phyloP scores from a whole-genome alignment of 2,797 vertebrate species.

The Danio jaintianensis region DNA sequence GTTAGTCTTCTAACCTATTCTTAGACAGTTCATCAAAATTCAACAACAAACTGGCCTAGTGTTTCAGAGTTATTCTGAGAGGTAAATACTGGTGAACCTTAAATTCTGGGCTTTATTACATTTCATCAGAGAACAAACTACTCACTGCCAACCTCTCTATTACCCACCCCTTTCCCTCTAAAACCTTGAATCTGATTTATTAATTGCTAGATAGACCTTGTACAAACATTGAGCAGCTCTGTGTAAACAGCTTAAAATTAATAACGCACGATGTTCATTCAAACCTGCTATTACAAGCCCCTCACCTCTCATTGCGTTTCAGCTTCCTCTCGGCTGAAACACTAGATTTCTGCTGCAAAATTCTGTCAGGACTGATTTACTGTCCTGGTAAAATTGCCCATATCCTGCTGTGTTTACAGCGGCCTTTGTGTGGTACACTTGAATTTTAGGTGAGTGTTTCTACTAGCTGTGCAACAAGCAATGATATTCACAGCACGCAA shows the following conservation, averaged over 20 bases:
- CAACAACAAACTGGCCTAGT: constrained; percentile 3
- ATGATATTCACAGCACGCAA: constrained; percentile 23
- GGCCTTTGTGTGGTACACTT: constrained; percentile 21
- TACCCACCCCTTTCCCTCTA: constrained; percentile 5
- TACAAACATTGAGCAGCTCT: constrained; percentile 49
- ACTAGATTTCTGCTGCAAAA: constrained; percentile 28
- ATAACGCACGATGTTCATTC: constrained; percentile 48
- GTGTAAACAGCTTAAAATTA: constrained; percentile 56
- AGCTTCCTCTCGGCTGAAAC: constrained; percentile 41
- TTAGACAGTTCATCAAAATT: neutral
- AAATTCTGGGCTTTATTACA: constrained; percentile 48
- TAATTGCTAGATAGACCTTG: constrained; percentile 45
- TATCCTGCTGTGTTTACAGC: constrained; percentile 34
- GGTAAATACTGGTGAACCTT: constrained; percentile 45
- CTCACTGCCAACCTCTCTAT: neutral
- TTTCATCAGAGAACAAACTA: constrained; percentile 37
- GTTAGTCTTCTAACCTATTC: no score
- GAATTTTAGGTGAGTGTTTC: constrained; percentile 23
- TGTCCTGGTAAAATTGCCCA: constrained; percentile 32
- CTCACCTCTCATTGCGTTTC: constrained; percentile 32
- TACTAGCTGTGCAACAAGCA: constrained; percentile 9
- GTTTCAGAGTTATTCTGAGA: constrained; percentile 27
- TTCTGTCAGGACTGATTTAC: constrained; percentile 53
- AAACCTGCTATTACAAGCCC: constrained; percentile 50
- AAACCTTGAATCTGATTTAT: constrained; percentile 50